Percentiles rank a stretch among this genome's conserved stretches.
Evolutionary conservation across 1,140 invertebrate genomes (phyloP).

Genomic region (Lepidurus couesii): DNA sequence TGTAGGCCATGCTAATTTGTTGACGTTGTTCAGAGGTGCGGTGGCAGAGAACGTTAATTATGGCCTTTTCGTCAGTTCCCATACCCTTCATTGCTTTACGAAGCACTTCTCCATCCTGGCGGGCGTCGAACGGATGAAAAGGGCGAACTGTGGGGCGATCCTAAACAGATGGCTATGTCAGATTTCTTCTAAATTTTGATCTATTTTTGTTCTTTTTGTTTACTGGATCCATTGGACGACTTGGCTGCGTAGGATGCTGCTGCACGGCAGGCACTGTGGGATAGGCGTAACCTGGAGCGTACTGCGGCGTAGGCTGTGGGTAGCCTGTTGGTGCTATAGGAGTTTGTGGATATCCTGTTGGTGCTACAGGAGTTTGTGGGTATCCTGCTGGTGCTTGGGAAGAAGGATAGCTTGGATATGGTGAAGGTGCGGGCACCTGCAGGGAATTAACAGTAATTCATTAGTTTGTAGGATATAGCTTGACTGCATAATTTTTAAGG

Average conservation of each 20-base stretch:
- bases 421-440: neutral
- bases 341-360: neutral
- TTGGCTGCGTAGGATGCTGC: neutral
- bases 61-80: slow-evolving; percentile 83
- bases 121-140: slow-evolving; percentile 76
- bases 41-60: slow-evolving; percentile 82
- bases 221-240: slow-evolving; percentile 31
- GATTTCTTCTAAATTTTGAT: neutral
- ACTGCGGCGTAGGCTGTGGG: neutral
- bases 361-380: neutral
- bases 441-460: neutral
- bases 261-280: neutral
- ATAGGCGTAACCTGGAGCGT: neutral
- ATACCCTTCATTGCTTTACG: slow-evolving; percentile 92
- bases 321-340: slow-evolving; percentile 3
- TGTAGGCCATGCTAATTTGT: slow-evolving; percentile 84
- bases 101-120: slow-evolving; percentile 76
- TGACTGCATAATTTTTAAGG: neutral
- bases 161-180: slow-evolving; percentile 48
- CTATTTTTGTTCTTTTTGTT: neutral
- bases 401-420: neutral
- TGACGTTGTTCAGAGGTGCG: slow-evolving; percentile 82
- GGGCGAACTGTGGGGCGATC: slow-evolving; percentile 80
- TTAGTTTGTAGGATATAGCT: neutral
- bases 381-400: neutral